phyloP scores from a whole-genome alignment of 2,888 invertebrate species.

The Melanostoma mellinum region DNA sequence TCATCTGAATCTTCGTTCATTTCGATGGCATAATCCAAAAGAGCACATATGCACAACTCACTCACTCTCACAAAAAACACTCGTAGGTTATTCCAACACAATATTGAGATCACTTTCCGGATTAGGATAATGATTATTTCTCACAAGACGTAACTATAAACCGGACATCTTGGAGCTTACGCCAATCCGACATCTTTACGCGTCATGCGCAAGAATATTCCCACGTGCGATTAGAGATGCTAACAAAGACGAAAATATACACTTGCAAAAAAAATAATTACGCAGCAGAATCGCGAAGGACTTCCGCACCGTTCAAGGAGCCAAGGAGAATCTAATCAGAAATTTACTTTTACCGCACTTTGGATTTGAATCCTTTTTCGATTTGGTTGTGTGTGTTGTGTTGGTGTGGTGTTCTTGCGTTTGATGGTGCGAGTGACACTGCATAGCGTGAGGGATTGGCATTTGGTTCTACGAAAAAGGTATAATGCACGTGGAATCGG shows the following conservation, averaged over 20 bases:
- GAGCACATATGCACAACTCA: constrained; percentile 14
- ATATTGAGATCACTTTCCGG: constrained; percentile 11
- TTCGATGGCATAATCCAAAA: constrained; percentile 49
- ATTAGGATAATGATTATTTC: constrained; percentile 4
- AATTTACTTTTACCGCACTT: constrained; percentile 76
- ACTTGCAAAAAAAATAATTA: constrained; percentile 78
- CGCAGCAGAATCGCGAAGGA: constrained; percentile 74
- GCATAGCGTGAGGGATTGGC: constrained; percentile 74
- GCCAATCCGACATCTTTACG: constrained; percentile 25
- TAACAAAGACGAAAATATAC: constrained; percentile 52
- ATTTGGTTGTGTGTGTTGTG: constrained; percentile 60
- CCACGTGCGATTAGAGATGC: constrained; percentile 62
- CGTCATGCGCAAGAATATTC: constrained; percentile 63
- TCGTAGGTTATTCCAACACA: background rate
- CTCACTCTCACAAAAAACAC: constrained; percentile 14
- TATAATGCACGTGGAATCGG: constrained; percentile 67
- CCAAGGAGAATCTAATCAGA: constrained; percentile 80
- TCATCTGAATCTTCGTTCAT: constrained; percentile 80
- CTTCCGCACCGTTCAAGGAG: constrained; percentile 75
- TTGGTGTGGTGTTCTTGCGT: constrained; percentile 13
- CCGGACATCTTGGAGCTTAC: constrained; percentile 28
- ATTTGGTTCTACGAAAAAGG: constrained; percentile 64
- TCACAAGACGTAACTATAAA: constrained; percentile 31
- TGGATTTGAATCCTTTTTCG: constrained; percentile 77
- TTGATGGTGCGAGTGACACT: constrained; percentile 23